A percentile compares a stretch with the other conserved stretches of the same genome.
These are phyloP conservation scores for Xanthia icteritia DNA, from an alignment of 2,888 invertebrate species.

Conservation along the genomic window DNA sequence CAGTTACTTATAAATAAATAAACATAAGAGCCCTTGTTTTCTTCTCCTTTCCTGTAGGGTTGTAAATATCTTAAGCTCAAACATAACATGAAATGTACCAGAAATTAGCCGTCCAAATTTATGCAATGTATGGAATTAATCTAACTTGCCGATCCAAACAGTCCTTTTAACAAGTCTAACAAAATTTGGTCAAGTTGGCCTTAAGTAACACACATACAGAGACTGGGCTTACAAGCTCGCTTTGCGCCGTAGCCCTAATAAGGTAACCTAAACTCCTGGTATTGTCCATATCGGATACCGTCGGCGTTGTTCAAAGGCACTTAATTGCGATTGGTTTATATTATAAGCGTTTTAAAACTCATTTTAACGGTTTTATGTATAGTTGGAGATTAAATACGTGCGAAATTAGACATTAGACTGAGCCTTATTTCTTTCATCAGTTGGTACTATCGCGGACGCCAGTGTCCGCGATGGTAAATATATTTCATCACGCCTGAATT, in stretches of 20 bases:
- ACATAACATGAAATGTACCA: too few relatives aligned
- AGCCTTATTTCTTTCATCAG: background rate
- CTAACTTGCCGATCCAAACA: background rate
- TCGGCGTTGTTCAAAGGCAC: slow-evolving; percentile 26
- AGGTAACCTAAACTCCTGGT: slow-evolving; percentile 37
- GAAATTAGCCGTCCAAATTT: too few relatives aligned
- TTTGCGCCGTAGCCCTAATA: slow-evolving; percentile 18
- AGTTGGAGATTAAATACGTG: background rate
- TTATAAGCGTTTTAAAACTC: background rate
- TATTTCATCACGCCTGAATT: background rate
- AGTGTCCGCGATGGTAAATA: too few relatives aligned
- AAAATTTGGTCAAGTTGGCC: background rate
- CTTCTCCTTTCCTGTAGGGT: too few relatives aligned
- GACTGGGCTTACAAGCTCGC: background rate
- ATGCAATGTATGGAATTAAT: too few relatives aligned
- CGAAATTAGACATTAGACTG: background rate
- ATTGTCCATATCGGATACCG: slow-evolving; percentile 34
- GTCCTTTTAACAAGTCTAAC: background rate
- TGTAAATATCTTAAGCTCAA: too few relatives aligned
- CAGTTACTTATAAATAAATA: too few relatives aligned
- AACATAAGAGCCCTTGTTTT: too few relatives aligned
- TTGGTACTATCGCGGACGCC: too few relatives aligned
- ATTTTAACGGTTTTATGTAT: background rate
- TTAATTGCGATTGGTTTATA: slow-evolving; percentile 1
- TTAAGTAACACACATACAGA: slow-evolving; percentile 6